A percentile compares a stretch with the other conserved stretches of the same genome.
Conservation (phyloP, 2,113 vertebrate species). For the Myotis brandtii region DNA sequence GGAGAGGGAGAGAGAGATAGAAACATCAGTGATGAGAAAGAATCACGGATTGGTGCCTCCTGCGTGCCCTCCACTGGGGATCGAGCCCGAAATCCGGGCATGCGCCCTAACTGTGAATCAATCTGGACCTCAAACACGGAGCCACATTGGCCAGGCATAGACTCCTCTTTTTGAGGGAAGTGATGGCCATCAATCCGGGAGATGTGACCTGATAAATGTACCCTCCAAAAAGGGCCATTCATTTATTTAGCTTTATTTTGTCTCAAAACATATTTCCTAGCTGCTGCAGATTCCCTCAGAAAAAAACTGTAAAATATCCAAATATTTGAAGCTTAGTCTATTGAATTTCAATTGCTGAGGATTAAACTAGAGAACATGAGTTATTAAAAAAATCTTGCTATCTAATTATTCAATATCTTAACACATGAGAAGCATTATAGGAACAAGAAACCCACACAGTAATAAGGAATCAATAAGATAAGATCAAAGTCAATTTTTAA, state of each 20-base stretch:
- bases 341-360: background rate
- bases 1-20: too few relatives aligned
- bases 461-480: background rate
- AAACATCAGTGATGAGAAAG: too few relatives aligned
- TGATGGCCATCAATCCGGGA: too few relatives aligned
- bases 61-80: too few relatives aligned
- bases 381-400: background rate
- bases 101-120: too few relatives aligned
- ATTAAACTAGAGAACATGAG: background rate
- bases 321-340: background rate
- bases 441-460: background rate
- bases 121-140: too few relatives aligned
- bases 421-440: background rate
- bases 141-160: too few relatives aligned
- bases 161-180: too few relatives aligned
- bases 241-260: background rate
- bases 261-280: background rate
- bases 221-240: fast-evolving
- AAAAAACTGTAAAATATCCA: background rate
- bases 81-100: too few relatives aligned
- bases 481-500: background rate
- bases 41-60: too few relatives aligned
- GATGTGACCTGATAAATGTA: too few relatives aligned
- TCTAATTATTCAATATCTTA: background rate
- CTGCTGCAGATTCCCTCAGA: background rate